A percentile compares a stretch with the other conserved stretches of the same genome.
phyloP scores from a whole-genome alignment of 2,797 vertebrate genomes.

The Neomorphus geoffroyi region DNA sequence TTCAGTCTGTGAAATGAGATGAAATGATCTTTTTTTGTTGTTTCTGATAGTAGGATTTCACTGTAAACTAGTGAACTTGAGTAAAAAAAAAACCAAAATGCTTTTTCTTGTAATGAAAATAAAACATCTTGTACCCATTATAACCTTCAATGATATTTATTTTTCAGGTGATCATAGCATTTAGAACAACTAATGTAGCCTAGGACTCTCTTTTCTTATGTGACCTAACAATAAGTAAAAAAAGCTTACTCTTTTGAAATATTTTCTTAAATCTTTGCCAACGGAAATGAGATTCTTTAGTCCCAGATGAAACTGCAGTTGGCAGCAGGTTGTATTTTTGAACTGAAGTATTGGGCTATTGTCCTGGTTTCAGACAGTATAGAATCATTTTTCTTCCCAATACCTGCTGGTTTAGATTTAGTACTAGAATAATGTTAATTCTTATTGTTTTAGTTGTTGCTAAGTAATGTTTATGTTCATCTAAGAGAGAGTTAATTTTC shows the following conservation, averaged over 20 bases:
- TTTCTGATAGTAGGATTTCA: not conserved
- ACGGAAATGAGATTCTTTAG: not conserved
- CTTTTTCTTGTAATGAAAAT: not conserved
- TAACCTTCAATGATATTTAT: not conserved
- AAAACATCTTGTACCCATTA: not conserved
- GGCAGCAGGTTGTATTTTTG: not conserved
- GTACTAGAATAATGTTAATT: too few relatives aligned
- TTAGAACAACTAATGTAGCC: not conserved
- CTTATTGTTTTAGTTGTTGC: too few relatives aligned
- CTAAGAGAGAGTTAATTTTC: too few relatives aligned
- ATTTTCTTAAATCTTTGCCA: not conserved
- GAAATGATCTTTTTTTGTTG: not conserved
- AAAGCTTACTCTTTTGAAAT: too few relatives aligned
- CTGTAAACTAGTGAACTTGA: not conserved
- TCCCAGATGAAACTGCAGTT: not conserved
- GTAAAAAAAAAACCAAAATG: not conserved
- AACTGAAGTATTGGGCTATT: not conserved
- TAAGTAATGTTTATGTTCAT: too few relatives aligned
- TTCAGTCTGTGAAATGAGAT: not conserved
- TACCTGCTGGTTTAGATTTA: too few relatives aligned
- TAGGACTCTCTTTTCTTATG: not conserved
- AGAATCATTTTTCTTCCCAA: too few relatives aligned
- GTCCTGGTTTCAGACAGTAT: too few relatives aligned
- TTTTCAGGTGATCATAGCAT: not conserved
- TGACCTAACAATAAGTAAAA: not conserved